Percentiles rank a stretch among this genome's conserved stretches.
These are phyloP conservation scores for Paramormyrops hopkinsi DNA, from an alignment of 2,797 vertebrate genomes.

Conservation along the genomic window DNA sequence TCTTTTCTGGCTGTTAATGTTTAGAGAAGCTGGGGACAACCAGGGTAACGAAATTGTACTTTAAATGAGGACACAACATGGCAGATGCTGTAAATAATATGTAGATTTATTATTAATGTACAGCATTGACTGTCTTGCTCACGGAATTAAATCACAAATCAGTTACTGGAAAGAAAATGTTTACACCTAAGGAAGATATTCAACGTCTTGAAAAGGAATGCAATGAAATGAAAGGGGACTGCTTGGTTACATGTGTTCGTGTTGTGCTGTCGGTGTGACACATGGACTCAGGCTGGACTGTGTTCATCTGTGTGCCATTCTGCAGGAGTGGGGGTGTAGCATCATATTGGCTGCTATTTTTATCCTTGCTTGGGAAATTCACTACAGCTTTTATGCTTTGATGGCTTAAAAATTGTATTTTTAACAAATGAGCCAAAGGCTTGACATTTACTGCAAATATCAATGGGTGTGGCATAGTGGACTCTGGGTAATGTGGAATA, in stretches of 20 bases:
- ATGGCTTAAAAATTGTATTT: neutral
- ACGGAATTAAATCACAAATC: neutral
- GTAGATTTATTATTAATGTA: neutral
- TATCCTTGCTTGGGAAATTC: neutral
- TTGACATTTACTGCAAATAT: neutral
- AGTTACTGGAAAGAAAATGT: neutral
- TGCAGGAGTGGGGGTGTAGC: neutral
- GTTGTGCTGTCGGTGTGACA: neutral
- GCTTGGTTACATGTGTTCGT: neutral
- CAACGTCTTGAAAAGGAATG: neutral
- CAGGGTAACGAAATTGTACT: neutral
- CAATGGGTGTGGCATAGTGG: neutral
- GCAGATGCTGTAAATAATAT: neutral
- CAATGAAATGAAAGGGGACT: neutral
- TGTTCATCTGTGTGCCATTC: neutral
- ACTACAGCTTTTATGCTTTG: neutral
- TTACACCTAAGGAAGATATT: neutral
- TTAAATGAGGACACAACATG: neutral
- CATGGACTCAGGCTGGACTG: neutral
- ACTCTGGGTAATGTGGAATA: too few species aligned
- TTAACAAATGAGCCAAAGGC: neutral
- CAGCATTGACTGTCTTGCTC: neutral
- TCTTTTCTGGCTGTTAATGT: neutral
- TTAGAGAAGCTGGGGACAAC: neutral
- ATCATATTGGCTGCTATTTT: conserved; percentile 13